Conservation (phyloP, 2,113 vertebrate species). For the Aptenodytes patagonicus region DNA sequence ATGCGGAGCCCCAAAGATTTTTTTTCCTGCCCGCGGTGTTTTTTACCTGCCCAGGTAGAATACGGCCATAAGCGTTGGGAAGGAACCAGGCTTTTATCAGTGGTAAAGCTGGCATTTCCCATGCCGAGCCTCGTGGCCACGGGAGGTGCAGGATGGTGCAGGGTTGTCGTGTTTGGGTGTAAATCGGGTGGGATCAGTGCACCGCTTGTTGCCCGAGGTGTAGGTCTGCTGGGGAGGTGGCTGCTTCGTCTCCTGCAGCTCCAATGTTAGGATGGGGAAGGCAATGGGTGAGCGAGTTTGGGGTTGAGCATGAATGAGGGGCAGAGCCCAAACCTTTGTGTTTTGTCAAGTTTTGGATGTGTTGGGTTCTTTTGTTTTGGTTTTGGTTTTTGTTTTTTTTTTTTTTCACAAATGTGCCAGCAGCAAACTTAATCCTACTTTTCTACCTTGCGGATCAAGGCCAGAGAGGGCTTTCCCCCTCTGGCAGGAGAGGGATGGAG, state of each 20-base stretch:
- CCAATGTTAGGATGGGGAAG: fast-evolving
- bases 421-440: not conserved
- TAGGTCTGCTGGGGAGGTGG: not conserved
- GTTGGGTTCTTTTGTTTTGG: not conserved
- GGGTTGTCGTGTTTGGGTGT: not conserved
- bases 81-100: fast-evolving
- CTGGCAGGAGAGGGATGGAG: not conserved
- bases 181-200: not conserved
- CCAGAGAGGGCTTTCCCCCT: not conserved
- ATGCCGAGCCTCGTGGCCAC: fast-evolving
- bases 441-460: not conserved
- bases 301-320: not conserved
- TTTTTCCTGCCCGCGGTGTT: not conserved
- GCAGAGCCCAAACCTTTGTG: not conserved
- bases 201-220: not conserved
- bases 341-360: not conserved
- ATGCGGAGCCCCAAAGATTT: not conserved
- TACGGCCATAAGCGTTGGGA: fast-evolving
- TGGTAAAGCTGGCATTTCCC: too few species aligned
- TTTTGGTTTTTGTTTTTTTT: fast-evolving
- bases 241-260: not conserved
- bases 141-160: not conserved
- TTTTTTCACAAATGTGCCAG: not conserved
- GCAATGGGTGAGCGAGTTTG: fast-evolving
- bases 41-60: not conserved